These are phyloP conservation scores for Petrolisthes manimaculis DNA, from an alignment of 2,888 invertebrate genomes.

Conservation along the genomic window DNA sequence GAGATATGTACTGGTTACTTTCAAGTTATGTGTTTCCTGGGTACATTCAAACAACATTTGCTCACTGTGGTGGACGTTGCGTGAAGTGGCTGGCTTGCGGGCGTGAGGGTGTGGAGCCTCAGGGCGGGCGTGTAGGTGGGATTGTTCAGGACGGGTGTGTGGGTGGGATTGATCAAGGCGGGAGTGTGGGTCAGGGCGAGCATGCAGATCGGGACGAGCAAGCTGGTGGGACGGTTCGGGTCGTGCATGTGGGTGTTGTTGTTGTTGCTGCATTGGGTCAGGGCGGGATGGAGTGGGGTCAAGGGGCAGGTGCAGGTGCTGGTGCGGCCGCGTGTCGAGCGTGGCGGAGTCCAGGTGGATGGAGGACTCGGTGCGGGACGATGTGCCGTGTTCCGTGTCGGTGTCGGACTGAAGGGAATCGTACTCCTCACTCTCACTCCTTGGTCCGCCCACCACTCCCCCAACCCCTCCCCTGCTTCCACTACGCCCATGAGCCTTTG, in stretches of 20 bases:
- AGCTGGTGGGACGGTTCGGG: too few relatives aligned
- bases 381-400: conserved; percentile 63
- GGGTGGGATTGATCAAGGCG: too few relatives aligned
- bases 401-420: conserved; percentile 59
- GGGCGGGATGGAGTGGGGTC: conserved; percentile 41
- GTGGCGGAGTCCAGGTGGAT: conserved; percentile 61
- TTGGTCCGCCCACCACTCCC: conserved; percentile 44
- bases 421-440: conserved; percentile 60
- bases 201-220: too few relatives aligned
- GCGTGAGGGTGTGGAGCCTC: background rate
- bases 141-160: too few relatives aligned
- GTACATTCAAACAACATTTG: background rate
- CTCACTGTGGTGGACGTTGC: conserved; percentile 58
- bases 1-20: too few relatives aligned
- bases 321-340: conserved; percentile 45
- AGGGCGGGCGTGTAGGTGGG: conserved; percentile 17
- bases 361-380: conserved; percentile 56
- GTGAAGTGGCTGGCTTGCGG: conserved; percentile 33
- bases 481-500: conserved; percentile 44
- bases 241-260: background rate
- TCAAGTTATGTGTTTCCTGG: too few relatives aligned
- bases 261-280: background rate
- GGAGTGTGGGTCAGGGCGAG: too few relatives aligned
- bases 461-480: conserved; percentile 41
- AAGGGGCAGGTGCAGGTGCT: conserved; percentile 48